Conservation (phyloP, 2,113 vertebrate genomes). For the Reinhardtius hippoglossoides region DNA sequence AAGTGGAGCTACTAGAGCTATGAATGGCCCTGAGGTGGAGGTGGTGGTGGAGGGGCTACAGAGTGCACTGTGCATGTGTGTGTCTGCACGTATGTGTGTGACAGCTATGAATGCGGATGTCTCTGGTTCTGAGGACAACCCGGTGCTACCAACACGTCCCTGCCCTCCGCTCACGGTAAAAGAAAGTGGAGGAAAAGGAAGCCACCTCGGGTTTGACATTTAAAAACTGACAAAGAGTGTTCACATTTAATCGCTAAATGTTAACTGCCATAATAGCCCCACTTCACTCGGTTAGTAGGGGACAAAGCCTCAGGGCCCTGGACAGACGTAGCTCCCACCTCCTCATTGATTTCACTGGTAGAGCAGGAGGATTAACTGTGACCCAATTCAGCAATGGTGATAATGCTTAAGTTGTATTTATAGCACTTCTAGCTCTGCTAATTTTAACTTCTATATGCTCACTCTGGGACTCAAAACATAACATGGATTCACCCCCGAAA, state of each 20-base stretch:
- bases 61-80: conserved; percentile 20
- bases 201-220: conserved; percentile 79
- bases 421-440: conserved; percentile 34
- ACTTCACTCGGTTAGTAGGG: conserved; percentile 54
- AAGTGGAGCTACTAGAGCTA: conserved; percentile 46
- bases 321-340: conserved; percentile 43
- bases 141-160: conserved; percentile 26
- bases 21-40: conserved; percentile 46
- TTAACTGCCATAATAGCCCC: conserved; percentile 78
- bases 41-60: background rate
- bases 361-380: conserved; percentile 61
- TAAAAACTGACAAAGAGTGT: conserved; percentile 79
- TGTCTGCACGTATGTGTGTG: conserved; percentile 32
- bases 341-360: conserved; percentile 44
- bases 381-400: conserved; percentile 57
- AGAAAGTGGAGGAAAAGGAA: conserved; percentile 20
- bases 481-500: no score
- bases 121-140: background rate
- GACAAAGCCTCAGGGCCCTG: conserved; percentile 50
- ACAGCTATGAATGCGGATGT: conserved; percentile 31
- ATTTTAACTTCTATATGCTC: conserved; percentile 43
- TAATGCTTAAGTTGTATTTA: conserved; percentile 59
- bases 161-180: conserved; percentile 11
- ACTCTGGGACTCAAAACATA: background rate
- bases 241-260: conserved; percentile 82